These are phyloP conservation scores for Sinocyclocheilus rhinocerous DNA, from an alignment of 2,113 vertebrate genomes.

Conservation along the genomic window DNA sequence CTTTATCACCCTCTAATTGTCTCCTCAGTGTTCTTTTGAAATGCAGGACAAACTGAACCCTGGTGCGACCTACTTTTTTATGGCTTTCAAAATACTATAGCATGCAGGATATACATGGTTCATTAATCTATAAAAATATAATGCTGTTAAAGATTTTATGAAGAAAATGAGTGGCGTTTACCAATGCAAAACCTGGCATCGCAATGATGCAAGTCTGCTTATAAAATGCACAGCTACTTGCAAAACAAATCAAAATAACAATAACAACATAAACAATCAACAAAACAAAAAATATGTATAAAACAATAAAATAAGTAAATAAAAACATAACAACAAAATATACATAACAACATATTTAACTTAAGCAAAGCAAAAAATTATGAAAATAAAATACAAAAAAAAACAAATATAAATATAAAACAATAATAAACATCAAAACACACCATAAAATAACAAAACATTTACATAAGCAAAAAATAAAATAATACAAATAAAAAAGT, in stretches of 20 bases:
- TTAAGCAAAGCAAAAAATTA: neutral
- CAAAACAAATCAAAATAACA: neutral
- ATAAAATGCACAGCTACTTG: neutral
- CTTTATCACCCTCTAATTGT: conserved; percentile 20
- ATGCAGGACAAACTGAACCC: conserved; percentile 8
- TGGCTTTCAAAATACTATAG: neutral
- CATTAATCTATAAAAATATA: neutral
- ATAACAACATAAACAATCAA: neutral
- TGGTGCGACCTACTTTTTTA: neutral
- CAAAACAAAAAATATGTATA: too few relatives aligned
- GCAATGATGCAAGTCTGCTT: neutral
- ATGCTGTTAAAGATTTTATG: neutral
- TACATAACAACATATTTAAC: too few relatives aligned
- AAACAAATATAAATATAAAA: too few relatives aligned
- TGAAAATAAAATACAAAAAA: neutral
- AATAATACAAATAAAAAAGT: too few relatives aligned
- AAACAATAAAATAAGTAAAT: too few relatives aligned
- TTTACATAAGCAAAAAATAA: too few relatives aligned
- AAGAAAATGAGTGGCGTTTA: neutral
- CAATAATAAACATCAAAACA: too few relatives aligned
- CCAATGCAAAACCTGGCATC: neutral
- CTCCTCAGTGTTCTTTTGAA: conserved; percentile 16
- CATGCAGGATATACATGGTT: neutral
- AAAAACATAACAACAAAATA: too few relatives aligned
- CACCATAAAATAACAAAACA: too few relatives aligned